phyloP scores from a whole-genome alignment of 1,140 invertebrate genomes.

The Sweltsa coloradensis region DNA sequence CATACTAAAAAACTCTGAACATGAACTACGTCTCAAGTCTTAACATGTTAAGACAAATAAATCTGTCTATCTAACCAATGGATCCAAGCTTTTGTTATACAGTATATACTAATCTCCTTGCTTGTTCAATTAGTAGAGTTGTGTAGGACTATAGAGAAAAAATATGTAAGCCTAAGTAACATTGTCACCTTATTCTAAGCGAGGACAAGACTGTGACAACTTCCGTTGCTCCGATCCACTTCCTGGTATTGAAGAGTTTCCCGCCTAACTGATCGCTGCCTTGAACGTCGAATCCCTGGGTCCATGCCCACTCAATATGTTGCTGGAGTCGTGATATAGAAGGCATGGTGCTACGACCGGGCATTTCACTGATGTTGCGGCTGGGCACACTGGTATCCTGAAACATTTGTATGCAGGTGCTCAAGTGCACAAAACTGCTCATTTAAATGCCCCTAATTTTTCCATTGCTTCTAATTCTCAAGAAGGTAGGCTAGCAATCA shows the following conservation, averaged over 20 bases:
- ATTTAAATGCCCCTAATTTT: neutral
- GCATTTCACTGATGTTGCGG: too few relatives aligned
- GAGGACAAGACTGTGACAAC: conserved; percentile 68
- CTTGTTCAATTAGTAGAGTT: too few relatives aligned
- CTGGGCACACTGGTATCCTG: conserved; percentile 23
- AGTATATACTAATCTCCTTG: too few relatives aligned
- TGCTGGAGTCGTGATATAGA: conserved; percentile 73
- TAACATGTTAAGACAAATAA: too few relatives aligned
- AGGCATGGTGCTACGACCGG: conserved; percentile 53
- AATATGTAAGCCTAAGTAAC: too few relatives aligned
- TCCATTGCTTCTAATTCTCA: too few relatives aligned
- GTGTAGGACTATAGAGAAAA: too few relatives aligned
- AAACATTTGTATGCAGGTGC: neutral
- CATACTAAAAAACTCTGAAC: too few relatives aligned
- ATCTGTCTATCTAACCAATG: too few relatives aligned
- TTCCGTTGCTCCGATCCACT: conserved; percentile 88
- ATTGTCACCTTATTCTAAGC: conserved; percentile 58
- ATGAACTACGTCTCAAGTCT: too few relatives aligned
- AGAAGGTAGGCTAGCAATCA: too few relatives aligned
- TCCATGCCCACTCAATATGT: conserved; percentile 77
- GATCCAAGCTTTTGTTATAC: too few relatives aligned
- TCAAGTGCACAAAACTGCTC: neutral
- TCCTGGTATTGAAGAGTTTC: conserved; percentile 67
- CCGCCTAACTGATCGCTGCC: conserved; percentile 75
- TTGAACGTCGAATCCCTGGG: conserved; percentile 72